phyloP scores from a whole-genome alignment of 37 sponge, comb jelly and placozoan genomes.

The Crambe crambe region DNA sequence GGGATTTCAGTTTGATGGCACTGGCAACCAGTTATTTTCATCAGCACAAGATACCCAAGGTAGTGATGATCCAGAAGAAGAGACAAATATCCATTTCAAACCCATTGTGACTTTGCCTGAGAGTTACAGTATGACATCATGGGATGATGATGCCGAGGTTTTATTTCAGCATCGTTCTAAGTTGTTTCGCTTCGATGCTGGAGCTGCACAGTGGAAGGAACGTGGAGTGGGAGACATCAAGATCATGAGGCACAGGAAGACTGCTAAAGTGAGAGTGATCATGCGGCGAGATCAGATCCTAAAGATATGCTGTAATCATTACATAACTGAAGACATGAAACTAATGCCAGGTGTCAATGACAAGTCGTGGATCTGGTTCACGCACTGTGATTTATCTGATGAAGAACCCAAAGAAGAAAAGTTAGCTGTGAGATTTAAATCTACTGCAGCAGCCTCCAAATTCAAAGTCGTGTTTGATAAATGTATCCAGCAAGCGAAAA shows the following conservation, averaged over 20 bases:
- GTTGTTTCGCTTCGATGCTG: constrained; percentile 82
- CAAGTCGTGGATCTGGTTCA: constrained; percentile 82
- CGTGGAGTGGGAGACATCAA: constrained; percentile 94
- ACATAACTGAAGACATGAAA: constrained; percentile 72
- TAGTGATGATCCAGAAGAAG: constrained; percentile 48
- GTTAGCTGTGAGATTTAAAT: constrained; percentile 85
- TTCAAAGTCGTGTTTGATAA: constrained; percentile 74
- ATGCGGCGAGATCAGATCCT: constrained; percentile 94
- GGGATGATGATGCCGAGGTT: constrained; percentile 80
- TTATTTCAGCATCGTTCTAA: constrained; percentile 73
- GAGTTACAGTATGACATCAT: constrained; percentile 33
- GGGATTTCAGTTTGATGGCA: constrained; percentile 50
- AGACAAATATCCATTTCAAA: constrained; percentile 83
- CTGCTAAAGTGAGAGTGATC: constrained; percentile 63
- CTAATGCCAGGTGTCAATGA: constrained; percentile 59
- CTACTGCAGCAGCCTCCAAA: constrained; percentile 57
- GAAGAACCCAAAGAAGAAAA: constrained; percentile 62
- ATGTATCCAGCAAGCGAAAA: constrained; percentile 11
- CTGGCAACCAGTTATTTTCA: constrained; percentile 44
- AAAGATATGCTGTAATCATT: constrained; percentile 96
- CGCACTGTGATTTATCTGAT: constrained; percentile 80
- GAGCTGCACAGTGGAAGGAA: constrained; percentile 89
- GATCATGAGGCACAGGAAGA: constrained; percentile 60
- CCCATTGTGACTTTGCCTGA: constrained; percentile 86
- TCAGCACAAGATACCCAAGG: constrained; percentile 14